A percentile compares a stretch with the other conserved stretches of the same genome.
These are phyloP conservation scores for Drosophila anomalata DNA, from an alignment of 2,888 invertebrate genomes.

Conservation along the genomic window DNA sequence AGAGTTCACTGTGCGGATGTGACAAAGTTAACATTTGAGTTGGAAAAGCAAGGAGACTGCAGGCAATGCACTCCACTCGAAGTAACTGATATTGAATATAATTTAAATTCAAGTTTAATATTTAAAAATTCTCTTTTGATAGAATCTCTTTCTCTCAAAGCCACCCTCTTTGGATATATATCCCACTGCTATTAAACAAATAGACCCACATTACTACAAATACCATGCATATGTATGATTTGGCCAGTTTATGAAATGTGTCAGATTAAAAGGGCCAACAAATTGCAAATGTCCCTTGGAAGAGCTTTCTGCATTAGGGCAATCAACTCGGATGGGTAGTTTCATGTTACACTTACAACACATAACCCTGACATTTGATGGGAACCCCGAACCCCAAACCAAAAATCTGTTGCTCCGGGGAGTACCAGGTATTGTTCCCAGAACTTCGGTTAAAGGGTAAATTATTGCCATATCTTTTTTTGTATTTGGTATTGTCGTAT, in stretches of 20 bases:
- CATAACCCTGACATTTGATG: conserved; percentile 11
- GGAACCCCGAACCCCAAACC: conserved; percentile 10
- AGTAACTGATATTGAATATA: conserved; percentile 36
- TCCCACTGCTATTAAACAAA: not conserved
- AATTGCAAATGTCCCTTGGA: conserved; percentile 1
- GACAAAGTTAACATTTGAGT: conserved; percentile 47
- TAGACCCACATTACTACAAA: not conserved
- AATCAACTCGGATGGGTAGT: conserved; percentile 4
- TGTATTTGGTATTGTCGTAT: conserved; percentile 18
- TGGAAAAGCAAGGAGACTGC: conserved; percentile 41
- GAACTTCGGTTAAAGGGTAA: conserved; percentile 63
- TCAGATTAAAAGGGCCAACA: conserved; percentile 17
- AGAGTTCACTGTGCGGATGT: conserved; percentile 37
- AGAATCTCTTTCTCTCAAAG: not conserved
- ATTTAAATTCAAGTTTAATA: not conserved
- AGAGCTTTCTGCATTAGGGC: not conserved
- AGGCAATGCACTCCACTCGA: conserved; percentile 13
- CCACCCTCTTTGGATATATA: not conserved
- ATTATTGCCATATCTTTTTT: conserved; percentile 64
- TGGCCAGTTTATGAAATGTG: conserved; percentile 27
- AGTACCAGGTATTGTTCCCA: conserved; percentile 38
- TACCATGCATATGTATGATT: conserved; percentile 26
- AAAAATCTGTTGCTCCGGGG: conserved; percentile 41
- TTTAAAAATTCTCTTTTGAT: not conserved
- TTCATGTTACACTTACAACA: conserved; percentile 13